These are phyloP conservation scores for Eilema caniola DNA, from an alignment of 2,888 invertebrate species.

Conservation along the genomic window DNA sequence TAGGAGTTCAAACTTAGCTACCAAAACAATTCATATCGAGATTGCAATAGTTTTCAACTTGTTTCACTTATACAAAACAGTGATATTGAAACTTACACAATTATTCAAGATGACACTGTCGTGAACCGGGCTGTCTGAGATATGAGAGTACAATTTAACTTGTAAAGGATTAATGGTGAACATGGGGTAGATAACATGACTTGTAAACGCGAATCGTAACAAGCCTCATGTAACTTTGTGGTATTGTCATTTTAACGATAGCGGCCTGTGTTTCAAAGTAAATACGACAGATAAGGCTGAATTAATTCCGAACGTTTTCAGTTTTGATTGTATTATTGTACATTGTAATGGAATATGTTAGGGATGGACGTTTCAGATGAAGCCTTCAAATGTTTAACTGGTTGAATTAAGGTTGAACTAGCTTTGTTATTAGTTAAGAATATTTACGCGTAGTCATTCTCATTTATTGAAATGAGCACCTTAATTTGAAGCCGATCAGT, in stretches of 20 bases:
- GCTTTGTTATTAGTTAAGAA: too few relatives aligned
- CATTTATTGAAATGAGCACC: too few relatives aligned
- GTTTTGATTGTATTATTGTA: constrained; percentile 32
- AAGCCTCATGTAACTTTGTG: constrained; percentile 41
- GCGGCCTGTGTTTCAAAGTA: constrained; percentile 33
- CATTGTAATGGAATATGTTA: constrained; percentile 41
- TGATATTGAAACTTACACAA: constrained; percentile 50
- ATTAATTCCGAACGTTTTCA: constrained; percentile 48
- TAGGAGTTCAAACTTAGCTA: constrained; percentile 20
- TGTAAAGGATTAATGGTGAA: constrained; percentile 52
- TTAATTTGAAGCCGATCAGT: too few relatives aligned
- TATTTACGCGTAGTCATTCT: too few relatives aligned
- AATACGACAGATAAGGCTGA: constrained; percentile 33
- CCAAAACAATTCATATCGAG: constrained; percentile 31
- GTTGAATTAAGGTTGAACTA: not conserved
- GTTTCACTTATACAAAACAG: constrained; percentile 50
- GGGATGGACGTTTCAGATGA: constrained; percentile 19
- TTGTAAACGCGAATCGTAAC: constrained; percentile 41
- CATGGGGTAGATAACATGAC: constrained; percentile 46
- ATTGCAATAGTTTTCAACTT: constrained; percentile 45
- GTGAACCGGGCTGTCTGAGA: constrained; percentile 33
- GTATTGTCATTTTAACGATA: constrained; percentile 50
- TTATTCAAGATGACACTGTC: constrained; percentile 48
- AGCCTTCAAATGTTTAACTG: constrained; percentile 5
- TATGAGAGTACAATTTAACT: constrained; percentile 52